phyloP scores from a whole-genome alignment of 2,113 vertebrate genomes.

The Dromiciops gliroides region DNA sequence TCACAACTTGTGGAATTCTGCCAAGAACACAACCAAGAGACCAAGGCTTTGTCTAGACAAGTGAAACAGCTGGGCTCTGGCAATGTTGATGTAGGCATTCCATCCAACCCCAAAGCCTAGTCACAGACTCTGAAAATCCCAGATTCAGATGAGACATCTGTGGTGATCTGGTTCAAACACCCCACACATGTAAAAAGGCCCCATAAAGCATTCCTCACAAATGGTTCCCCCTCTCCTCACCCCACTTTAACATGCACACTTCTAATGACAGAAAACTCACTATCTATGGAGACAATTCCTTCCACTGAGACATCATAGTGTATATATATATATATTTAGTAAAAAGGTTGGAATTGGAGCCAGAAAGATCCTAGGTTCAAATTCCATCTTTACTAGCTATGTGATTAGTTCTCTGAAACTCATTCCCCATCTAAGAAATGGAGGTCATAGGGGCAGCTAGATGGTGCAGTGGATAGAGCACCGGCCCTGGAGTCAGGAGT shows the following conservation, averaged over 20 bases:
- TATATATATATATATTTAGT: too few species aligned
- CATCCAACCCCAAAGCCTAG: neutral
- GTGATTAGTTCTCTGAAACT: too few species aligned
- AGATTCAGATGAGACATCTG: neutral
- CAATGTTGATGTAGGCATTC: neutral
- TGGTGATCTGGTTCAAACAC: neutral
- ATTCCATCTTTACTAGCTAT: too few species aligned
- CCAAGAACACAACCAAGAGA: constrained; percentile 33
- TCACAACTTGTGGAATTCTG: constrained; percentile 54
- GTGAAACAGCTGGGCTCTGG: constrained; percentile 35
- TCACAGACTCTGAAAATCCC: neutral
- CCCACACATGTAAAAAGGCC: neutral
- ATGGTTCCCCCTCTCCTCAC: neutral
- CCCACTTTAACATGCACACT: neutral
- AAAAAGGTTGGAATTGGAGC: neutral
- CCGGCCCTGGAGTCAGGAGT: too few species aligned
- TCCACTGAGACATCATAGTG: neutral
- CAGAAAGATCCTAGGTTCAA: too few species aligned
- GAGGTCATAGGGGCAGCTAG: too few species aligned
- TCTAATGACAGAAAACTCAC: neutral
- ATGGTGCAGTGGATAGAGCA: too few species aligned
- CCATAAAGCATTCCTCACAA: neutral
- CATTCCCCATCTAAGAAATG: too few species aligned
- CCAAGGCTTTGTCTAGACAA: neutral
- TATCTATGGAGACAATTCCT: neutral